Evolutionary conservation across 2,113 vertebrate species (phyloP).

Genomic region (Nymphicus hollandicus): DNA sequence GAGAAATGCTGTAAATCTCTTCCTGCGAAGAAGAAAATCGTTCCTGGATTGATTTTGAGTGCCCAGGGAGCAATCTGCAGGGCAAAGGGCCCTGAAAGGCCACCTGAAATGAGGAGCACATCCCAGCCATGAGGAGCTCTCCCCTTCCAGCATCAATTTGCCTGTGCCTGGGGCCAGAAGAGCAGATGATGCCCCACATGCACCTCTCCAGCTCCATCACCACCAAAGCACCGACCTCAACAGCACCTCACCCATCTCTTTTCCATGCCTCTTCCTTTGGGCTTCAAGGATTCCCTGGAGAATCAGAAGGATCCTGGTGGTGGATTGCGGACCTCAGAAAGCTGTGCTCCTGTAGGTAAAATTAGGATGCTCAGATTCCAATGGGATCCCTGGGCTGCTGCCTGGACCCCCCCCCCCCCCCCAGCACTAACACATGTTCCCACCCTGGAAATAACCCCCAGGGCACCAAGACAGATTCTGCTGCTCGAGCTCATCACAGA

Average conservation of each 20-base stretch:
- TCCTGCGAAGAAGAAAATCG: neutral
- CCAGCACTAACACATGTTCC: fast-evolving
- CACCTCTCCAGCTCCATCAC: neutral
- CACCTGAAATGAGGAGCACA: neutral
- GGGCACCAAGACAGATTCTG: neutral
- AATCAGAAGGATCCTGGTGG: fast-evolving
- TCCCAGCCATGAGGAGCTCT: neutral
- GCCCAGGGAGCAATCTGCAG: neutral
- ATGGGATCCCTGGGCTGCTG: too few species aligned
- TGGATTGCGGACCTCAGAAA: fast-evolving
- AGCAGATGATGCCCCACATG: neutral
- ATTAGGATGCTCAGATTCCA: fast-evolving
- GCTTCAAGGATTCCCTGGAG: neutral
- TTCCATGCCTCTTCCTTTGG: neutral
- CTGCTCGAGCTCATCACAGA: neutral
- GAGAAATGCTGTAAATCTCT: neutral
- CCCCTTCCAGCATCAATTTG: neutral
- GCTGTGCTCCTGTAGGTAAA: neutral
- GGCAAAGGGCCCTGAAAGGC: neutral
- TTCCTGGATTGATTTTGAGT: neutral
- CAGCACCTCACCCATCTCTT: fast-evolving
- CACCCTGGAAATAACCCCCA: fast-evolving
- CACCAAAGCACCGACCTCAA: neutral
- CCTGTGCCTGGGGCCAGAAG: neutral
- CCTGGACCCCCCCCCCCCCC: fast-evolving